Base-by-base conservation (phyloP, 2,797 vertebrate species). In the Manis crassicaudata region DNA sequence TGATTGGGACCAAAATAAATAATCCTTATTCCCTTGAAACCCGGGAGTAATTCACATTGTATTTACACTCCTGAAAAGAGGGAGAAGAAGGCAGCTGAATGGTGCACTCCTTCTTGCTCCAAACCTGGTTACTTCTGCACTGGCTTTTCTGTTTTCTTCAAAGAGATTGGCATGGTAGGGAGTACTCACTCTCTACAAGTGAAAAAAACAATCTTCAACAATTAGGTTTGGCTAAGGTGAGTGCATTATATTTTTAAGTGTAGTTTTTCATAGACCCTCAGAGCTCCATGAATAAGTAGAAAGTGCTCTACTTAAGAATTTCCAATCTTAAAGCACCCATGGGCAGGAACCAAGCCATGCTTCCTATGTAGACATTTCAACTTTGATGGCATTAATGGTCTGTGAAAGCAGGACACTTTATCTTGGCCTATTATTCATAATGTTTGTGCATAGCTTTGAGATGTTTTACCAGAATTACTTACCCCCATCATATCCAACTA, bases 361-460 rank as follows among this genome's bases (percentile, higher is more conserved):
- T 87, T 70, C n/a, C 1, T 20, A 58, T 16, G 12, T 52, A 14
- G 56, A 20, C 35, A 88, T 70, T 90, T 92, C 75, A 60, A 75
- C 76, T 92, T 65, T n/a, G 7, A 85, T 32, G 72, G 50, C 32
- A 23, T 73, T 62, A 85, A 72, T 40, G 89, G 58, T 46, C n/a
- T 20, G 23, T 92, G 32, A 91, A 88, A 85, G n/a, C 29, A 94
- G 17, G 35, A n/a, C 21, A n/a, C 16, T 58, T 81, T 68, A 67
- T 60, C 56, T 18, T 40, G 81, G 29, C 86, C 52, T 54, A 14
- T 81, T 88, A 89, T 68, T 92, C 75, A 35, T n/a, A 94, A 2
- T 54, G 60, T 81, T 80, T 87, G 58, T 68, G n/a, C 37, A 29
- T 17, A 92, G 58, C 85, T 85, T 93, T 95, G 92, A 93, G 72